These are phyloP conservation scores for Lumbricus terrestris DNA, from an alignment of 2,888 invertebrate species.

Conservation along the genomic window DNA sequence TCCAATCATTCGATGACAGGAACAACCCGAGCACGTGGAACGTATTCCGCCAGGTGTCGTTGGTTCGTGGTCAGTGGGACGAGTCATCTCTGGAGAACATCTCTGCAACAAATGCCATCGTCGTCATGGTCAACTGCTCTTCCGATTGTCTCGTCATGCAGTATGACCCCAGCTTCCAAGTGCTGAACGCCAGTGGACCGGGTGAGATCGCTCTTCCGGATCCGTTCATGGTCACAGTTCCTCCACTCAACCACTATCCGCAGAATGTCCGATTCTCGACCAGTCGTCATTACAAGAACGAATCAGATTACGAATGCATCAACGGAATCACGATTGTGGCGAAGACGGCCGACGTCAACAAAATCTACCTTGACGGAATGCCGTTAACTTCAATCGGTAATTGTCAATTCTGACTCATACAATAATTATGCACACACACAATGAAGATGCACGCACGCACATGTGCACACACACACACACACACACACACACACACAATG, in stretches of 20 bases:
- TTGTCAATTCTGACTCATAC: no score
- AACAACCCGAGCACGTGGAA: neutral
- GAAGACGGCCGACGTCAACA: neutral
- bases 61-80: neutral
- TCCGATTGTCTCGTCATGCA: constrained; percentile 25
- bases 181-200: neutral
- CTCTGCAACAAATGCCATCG: neutral
- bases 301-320: neutral
- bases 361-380: constrained; percentile 6
- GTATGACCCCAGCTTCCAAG: constrained; percentile 3
- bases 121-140: constrained; percentile 21
- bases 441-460: neutral
- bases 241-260: constrained; percentile 20
- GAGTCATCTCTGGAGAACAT: neutral
- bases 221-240: constrained; percentile 24
- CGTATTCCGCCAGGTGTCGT: neutral
- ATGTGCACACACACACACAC: neutral
- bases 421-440: neutral
- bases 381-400: neutral
- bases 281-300: constrained; percentile 20
- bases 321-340: constrained; percentile 19
- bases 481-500: no score
- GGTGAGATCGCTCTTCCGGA: neutral
- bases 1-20: neutral
- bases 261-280: constrained; percentile 25